These are phyloP conservation scores for Drosophila yakuba DNA, from an alignment of 1,140 invertebrate species.

Conservation along the genomic window DNA sequence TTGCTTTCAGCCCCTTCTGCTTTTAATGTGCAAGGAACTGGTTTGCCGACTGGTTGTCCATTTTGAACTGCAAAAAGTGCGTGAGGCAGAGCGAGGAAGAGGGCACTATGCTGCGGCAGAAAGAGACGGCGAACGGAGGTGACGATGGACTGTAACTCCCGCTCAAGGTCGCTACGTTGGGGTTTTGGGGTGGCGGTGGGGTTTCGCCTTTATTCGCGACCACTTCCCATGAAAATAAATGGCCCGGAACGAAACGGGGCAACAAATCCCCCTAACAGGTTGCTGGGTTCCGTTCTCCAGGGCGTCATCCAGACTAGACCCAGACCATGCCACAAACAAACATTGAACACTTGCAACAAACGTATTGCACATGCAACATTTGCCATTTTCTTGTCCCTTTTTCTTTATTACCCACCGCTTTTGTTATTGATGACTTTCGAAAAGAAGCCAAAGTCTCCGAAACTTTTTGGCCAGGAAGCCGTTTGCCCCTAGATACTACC, in stretches of 20 bases:
- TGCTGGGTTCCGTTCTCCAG: constrained; percentile 35
- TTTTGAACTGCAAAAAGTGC: constrained; percentile 52
- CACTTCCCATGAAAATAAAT: constrained; percentile 77
- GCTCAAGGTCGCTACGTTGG: constrained; percentile 48
- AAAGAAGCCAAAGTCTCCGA: constrained; percentile 42
- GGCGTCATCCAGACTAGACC: constrained; percentile 78
- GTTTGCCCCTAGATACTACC: constrained; percentile 29
- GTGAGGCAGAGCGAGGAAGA: constrained; percentile 25
- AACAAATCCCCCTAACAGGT: constrained; percentile 39
- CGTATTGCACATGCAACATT: constrained; percentile 38
- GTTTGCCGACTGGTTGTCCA: constrained; percentile 55
- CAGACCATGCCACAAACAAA: constrained; percentile 10
- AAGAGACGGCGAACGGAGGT: constrained; percentile 16
- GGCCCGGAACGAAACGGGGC: constrained; percentile 54
- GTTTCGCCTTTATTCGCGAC: constrained; percentile 46
- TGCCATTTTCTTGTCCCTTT: constrained; percentile 36
- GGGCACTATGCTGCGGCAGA: background rate
- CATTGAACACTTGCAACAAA: constrained; percentile 19
- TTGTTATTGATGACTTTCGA: constrained; percentile 56
- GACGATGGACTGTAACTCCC: constrained; percentile 36
- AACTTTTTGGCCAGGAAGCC: constrained; percentile 43
- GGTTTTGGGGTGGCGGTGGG: constrained; percentile 23
- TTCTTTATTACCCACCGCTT: constrained; percentile 29
- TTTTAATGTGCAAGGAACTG: constrained; percentile 50
- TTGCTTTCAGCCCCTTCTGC: constrained; percentile 33